A percentile compares a stretch with the other conserved stretches of the same genome.
Conservation (phyloP, 2,113 vertebrate species). For the Lamprotornis superbus region DNA sequence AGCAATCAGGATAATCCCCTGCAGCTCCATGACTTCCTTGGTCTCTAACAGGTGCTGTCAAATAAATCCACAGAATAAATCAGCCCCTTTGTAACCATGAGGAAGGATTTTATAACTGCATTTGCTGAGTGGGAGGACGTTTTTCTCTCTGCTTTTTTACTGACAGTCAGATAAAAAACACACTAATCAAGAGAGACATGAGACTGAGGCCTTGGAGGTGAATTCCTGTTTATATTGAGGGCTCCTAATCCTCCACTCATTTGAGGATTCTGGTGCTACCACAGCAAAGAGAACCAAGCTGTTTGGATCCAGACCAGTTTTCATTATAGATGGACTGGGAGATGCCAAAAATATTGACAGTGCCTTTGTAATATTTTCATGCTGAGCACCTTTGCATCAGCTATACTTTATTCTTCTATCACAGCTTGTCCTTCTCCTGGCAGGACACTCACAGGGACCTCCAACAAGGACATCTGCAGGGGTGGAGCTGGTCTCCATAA, state of each 20-base stretch:
- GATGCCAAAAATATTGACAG: background rate
- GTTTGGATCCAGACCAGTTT: background rate
- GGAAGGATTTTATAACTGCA: slow-evolving; percentile 40
- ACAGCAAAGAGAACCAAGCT: background rate
- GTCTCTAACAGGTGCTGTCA: slow-evolving; percentile 52
- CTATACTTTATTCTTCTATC: background rate
- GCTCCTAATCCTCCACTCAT: background rate
- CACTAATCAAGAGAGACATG: slow-evolving; percentile 1
- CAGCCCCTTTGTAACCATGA: slow-evolving; percentile 19
- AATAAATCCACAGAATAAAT: slow-evolving; percentile 33
- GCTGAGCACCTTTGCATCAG: background rate
- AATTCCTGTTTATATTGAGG: background rate
- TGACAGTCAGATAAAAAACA: slow-evolving; percentile 6
- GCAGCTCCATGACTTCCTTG: slow-evolving; percentile 14
- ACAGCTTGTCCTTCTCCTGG: background rate
- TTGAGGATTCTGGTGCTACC: background rate
- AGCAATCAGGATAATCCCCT: slow-evolving; percentile 28
- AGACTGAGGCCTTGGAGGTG: background rate
- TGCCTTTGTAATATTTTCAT: background rate
- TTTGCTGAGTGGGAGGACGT: slow-evolving; percentile 54
- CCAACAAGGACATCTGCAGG: background rate
- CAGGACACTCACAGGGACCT: background rate
- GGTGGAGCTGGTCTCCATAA: background rate
- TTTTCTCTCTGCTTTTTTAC: background rate
- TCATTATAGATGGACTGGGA: background rate